Conservation (phyloP, 2,113 vertebrate species). For the Podocnemis expansa region DNA sequence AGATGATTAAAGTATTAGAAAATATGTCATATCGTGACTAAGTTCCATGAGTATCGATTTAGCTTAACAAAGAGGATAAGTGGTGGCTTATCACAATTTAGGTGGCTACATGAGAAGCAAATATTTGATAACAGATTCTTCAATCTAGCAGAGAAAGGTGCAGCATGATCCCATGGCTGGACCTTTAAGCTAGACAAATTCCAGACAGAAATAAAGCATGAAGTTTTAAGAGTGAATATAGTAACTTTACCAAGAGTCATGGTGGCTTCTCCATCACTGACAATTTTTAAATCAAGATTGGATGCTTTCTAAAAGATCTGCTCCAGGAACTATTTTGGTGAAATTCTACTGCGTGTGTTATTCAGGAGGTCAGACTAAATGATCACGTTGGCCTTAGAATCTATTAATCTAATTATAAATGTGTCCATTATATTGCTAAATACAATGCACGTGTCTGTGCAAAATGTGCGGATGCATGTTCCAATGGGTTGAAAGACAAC, state of each 20-base stretch:
- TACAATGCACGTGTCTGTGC: fast-evolving
- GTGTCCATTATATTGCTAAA: fast-evolving
- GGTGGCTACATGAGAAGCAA: background rate
- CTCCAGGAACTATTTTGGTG: background rate
- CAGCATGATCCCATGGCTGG: background rate
- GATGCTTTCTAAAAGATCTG: background rate
- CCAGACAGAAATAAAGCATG: background rate
- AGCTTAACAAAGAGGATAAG: background rate
- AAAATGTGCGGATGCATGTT: fast-evolving
- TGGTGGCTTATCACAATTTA: background rate
- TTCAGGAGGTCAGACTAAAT: background rate
- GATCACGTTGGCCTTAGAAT: background rate
- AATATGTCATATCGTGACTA: background rate
- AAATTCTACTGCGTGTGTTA: background rate
- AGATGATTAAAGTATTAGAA: background rate
- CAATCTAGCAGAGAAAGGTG: background rate
- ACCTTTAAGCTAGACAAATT: background rate
- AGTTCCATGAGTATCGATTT: background rate
- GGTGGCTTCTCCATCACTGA: background rate
- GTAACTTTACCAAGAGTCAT: background rate
- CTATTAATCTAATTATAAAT: background rate
- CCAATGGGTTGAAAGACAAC: background rate
- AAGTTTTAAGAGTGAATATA: background rate
- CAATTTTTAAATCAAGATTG: background rate
- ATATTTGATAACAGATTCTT: background rate